A percentile compares a stretch with the other conserved stretches of the same genome.
Evolutionary conservation across 2,888 invertebrate genomes (phyloP).

Genomic region (Agrochola lychnidis): DNA sequence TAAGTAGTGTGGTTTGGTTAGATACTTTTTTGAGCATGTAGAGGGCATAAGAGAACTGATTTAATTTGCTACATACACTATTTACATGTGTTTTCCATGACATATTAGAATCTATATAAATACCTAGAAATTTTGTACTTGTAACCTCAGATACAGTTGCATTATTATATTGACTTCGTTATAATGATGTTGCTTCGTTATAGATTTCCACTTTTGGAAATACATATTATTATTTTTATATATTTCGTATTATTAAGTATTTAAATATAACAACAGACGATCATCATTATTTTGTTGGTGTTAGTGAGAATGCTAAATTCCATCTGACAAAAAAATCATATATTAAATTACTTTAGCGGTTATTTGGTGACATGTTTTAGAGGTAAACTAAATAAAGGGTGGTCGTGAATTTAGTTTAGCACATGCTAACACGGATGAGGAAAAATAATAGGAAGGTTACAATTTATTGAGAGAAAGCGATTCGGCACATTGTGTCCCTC

Average conservation of each 20-base stretch:
- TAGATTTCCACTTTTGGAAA: background rate
- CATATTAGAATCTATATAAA: too few species aligned
- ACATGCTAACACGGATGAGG: slow-evolving; percentile 23
- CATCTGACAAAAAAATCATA: background rate
- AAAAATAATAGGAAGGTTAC: slow-evolving; percentile 31
- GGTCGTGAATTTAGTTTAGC: slow-evolving; percentile 25
- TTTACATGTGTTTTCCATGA: too few species aligned
- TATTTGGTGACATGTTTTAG: background rate
- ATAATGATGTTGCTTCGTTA: background rate
- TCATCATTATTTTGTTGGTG: background rate
- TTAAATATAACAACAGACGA: too few species aligned
- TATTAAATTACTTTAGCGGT: background rate
- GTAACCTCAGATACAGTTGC: too few species aligned
- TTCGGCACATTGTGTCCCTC: slow-evolving; percentile 37
- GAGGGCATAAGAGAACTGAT: too few species aligned
- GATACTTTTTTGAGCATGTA: too few species aligned
- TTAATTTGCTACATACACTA: too few species aligned
- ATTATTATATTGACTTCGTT: background rate
- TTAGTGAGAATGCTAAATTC: background rate
- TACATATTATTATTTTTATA: background rate
- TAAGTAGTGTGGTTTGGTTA: too few species aligned
- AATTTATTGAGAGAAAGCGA: slow-evolving; percentile 35
- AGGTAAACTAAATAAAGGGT: slow-evolving; percentile 11
- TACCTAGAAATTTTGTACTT: too few species aligned
- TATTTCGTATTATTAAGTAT: background rate